phyloP scores from a whole-genome alignment of 2,797 vertebrate genomes.

The Pangasius mekongensis region DNA sequence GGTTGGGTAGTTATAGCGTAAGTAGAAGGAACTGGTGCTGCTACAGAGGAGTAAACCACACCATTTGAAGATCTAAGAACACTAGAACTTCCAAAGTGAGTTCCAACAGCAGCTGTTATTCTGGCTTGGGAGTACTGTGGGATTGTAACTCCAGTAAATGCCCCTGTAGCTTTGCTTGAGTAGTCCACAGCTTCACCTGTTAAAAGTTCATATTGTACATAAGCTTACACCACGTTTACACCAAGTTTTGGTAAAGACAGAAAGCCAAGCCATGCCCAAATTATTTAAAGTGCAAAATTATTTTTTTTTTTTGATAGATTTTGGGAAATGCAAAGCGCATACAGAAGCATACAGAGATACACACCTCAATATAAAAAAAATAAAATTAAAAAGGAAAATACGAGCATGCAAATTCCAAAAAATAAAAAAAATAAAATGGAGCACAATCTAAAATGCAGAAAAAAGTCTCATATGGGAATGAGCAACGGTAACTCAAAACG shows the following conservation, averaged over 20 bases:
- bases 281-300: constrained; percentile 57
- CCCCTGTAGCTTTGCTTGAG: constrained; percentile 90
- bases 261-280: constrained; percentile 79
- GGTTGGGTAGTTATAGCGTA: constrained; percentile 98
- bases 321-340: constrained; percentile 72
- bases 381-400: constrained; percentile 64
- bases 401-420: constrained; percentile 74
- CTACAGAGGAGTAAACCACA: constrained; percentile 96
- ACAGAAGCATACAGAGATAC: constrained; percentile 86
- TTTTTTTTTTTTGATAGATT: constrained; percentile 70
- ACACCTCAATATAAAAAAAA: constrained; percentile 64
- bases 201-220: constrained; percentile 84
- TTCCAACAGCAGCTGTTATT: constrained; percentile 78
- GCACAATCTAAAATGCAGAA: constrained; percentile 45
- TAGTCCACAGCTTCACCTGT: constrained; percentile 99
- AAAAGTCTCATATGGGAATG: constrained; percentile 74
- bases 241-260: constrained; percentile 64
- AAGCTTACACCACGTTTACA: constrained; percentile 77
- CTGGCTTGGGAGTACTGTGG: constrained; percentile 95
- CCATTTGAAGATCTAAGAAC: constrained; percentile 95
- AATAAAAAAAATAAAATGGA: constrained; percentile 58
- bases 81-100: constrained; percentile 86
- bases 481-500: constrained; percentile 83
- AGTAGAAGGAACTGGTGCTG: constrained; percentile 91
- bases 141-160: constrained; percentile 86